Evolutionary conservation across 2,888 invertebrate genomes (phyloP), one percentile per base, ranked within the genome.

Genomic region (Cephalotes varians): DNA sequence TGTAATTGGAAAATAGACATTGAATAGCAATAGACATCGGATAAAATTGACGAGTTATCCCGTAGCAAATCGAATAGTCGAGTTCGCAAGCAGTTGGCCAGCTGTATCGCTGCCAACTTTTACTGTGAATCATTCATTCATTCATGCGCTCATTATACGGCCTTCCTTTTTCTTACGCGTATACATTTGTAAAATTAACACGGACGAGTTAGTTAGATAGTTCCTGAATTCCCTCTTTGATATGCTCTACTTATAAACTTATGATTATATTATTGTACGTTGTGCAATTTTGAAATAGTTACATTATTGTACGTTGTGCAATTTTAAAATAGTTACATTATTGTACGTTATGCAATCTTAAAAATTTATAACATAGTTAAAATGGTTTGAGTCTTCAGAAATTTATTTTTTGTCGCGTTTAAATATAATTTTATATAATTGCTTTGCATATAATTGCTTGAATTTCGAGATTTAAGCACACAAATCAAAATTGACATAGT

Each of bases 91-190:
- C 49, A 51, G 44, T 65, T 76, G 82, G 91, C 90, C 90, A 91
- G 88, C 88, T 92, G 92, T 92, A 89, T 82, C 85, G 87, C 85
- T 93, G 93, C 92, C 92, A 93, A 93, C 91, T 90, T 88, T 86
- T 86, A 81, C 85, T 62, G 81, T 89, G 90, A 91, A 90, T 89
- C 88, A 87, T 90, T 91, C 92, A 91, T 92, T 93, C 92, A 91
- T 74, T 81, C 76, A 12, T 31, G n/a, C 44, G 28, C 62, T 60
- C 76, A 65, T 82, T 86, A 76, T 67, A 67, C 62, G 31, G 28
- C 49, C 34, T 74, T 60, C 44, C 31, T 77, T 84, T 84, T 71
- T 64, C 64, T 28, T 51, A 49, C n/a, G 21, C 40, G 0, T 25
- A 21, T 5, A 21, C 21, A 28, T 37, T 62, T 31, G 40, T 37